Percentiles rank a stretch among this genome's conserved stretches.
Conservation (phyloP, 2,113 vertebrate species). For the Upupa epops region DNA sequence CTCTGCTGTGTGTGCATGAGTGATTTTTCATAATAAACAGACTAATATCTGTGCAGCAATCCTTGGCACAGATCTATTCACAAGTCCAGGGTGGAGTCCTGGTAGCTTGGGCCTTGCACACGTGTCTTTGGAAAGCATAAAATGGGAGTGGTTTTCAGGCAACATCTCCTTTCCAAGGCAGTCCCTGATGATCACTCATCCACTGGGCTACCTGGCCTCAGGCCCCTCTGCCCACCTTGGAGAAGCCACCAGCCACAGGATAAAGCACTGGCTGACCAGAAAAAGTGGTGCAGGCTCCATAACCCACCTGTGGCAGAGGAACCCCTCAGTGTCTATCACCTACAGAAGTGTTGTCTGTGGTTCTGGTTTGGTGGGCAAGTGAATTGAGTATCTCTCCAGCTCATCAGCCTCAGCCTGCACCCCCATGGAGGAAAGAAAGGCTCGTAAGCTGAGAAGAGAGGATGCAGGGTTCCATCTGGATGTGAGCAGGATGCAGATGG, state of each 20-base stretch:
- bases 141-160: background rate
- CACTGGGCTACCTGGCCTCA: background rate
- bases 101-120: background rate
- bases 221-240: background rate
- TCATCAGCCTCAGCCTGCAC: background rate
- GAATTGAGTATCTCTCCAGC: accelerated
- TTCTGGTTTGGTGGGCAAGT: background rate
- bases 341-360: accelerated
- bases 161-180: background rate
- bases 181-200: accelerated
- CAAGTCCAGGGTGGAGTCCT: background rate
- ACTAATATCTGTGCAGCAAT: background rate
- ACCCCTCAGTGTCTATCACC: background rate
- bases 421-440: background rate
- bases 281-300: accelerated
- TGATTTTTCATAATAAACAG: background rate
- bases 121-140: background rate
- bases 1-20: background rate
- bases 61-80: background rate
- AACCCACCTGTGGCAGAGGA: background rate
- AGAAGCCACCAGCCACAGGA: background rate
- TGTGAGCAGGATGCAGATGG: background rate
- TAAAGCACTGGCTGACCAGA: background rate
- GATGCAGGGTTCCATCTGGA: accelerated
- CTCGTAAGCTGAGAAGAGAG: background rate